Evolutionary conservation across 2,888 invertebrate genomes (phyloP).

Genomic region (Poecilobothrus nobilitatus): DNA sequence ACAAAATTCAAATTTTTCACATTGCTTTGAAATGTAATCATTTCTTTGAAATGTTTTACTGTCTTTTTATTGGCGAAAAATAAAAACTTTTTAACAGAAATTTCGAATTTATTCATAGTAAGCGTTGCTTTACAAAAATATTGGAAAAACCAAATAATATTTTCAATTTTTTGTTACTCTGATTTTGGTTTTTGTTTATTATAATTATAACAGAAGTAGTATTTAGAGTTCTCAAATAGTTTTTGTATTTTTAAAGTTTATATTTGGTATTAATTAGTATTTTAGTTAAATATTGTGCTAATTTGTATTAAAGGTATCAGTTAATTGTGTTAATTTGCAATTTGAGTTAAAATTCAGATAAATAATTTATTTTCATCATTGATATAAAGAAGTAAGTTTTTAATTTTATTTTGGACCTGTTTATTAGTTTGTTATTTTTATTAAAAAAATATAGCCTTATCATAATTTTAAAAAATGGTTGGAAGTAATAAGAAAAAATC

Average conservation of each 20-base stretch:
- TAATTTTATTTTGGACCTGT: conserved; percentile 6
- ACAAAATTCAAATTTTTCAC: conserved; percentile 8
- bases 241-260: conserved; percentile 9
- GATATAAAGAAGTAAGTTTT: conserved; percentile 9
- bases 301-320: conserved; percentile 5
- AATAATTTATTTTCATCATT: conserved; percentile 9
- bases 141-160: conserved; percentile 7
- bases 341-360: conserved; percentile 5
- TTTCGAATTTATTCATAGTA: conserved; percentile 10
- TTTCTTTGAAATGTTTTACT: conserved; percentile 9
- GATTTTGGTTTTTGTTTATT: conserved; percentile 7
- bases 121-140: conserved; percentile 10
- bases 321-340: conserved; percentile 7
- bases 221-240: conserved; percentile 8
- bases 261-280: conserved; percentile 7
- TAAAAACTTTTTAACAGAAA: conserved; percentile 8
- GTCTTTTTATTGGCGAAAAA: conserved; percentile 10
- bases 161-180: conserved; percentile 9
- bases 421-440: conserved; percentile 2
- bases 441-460: conserved; percentile 7
- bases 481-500: conserved; percentile 10
- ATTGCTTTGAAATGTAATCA: not conserved
- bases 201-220: conserved; percentile 7
- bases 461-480: conserved; percentile 10
- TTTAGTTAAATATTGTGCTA: conserved; percentile 7